phyloP scores from a whole-genome alignment of 2,113 vertebrate genomes.

The Echinops telfairi region DNA sequence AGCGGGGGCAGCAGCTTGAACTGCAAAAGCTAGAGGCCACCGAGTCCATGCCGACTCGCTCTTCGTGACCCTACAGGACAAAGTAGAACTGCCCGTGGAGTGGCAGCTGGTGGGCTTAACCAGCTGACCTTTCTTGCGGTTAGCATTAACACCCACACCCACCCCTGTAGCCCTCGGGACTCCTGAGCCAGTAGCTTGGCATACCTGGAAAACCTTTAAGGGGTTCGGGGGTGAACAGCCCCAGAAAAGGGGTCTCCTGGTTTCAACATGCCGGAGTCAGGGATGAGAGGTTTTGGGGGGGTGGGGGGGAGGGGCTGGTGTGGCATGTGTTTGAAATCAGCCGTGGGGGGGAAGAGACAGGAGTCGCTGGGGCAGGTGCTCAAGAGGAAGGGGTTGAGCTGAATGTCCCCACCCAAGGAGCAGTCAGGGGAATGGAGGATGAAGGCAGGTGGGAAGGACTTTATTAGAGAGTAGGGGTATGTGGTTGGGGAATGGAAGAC shows the following conservation, averaged over 20 bases:
- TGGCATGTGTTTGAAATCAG: neutral
- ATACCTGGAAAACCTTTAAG: neutral
- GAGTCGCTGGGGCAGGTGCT: neutral
- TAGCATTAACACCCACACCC: too few relatives aligned
- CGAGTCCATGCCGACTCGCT: too few relatives aligned
- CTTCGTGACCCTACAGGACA: too few relatives aligned
- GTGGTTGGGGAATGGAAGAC: conserved; percentile 1
- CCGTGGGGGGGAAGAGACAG: neutral
- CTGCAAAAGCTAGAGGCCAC: too few relatives aligned
- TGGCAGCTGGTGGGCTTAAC: too few relatives aligned
- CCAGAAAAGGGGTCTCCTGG: neutral
- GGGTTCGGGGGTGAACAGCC: neutral
- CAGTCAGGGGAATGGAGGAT: too few relatives aligned
- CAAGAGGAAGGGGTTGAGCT: neutral
- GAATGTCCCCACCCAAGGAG: neutral
- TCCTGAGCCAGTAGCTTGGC: too few relatives aligned
- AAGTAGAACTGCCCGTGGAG: too few relatives aligned
- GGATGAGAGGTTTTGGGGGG: neutral
- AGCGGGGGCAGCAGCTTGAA: too few relatives aligned
- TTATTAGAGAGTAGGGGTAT: accelerated
- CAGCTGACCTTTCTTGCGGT: too few relatives aligned
- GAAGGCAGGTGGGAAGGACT: neutral
- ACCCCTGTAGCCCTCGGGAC: too few relatives aligned
- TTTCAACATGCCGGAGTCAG: neutral
- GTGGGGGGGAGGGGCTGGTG: neutral